phyloP scores from a whole-genome alignment of 2,113 vertebrate species.

The Zosterops hypoxanthus region DNA sequence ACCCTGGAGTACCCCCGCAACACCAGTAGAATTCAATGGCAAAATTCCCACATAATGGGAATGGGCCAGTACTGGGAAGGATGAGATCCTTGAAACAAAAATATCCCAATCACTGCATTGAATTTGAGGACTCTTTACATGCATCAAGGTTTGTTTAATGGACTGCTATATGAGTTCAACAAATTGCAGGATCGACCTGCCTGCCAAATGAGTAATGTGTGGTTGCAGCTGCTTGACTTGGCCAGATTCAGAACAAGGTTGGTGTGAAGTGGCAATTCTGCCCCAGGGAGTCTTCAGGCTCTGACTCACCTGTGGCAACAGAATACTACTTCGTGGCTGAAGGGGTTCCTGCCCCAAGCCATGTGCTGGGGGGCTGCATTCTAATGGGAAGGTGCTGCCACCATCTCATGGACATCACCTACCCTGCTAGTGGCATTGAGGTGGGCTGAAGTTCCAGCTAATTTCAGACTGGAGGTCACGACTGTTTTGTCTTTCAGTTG shows the following conservation, averaged over 20 bases:
- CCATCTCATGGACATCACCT: rapidly evolving
- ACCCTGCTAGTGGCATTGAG: background rate
- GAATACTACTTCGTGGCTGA: background rate
- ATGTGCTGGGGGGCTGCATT: background rate
- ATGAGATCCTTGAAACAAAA: background rate
- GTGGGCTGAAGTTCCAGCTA: background rate
- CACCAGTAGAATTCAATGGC: background rate
- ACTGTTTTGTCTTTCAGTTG: background rate
- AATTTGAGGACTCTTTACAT: background rate
- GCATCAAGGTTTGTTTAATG: background rate
- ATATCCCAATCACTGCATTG: background rate
- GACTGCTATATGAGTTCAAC: background rate
- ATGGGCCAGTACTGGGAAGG: background rate
- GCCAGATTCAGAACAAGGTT: background rate
- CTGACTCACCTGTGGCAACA: background rate
- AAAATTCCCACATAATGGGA: background rate
- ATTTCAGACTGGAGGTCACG: background rate
- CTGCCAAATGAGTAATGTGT: background rate
- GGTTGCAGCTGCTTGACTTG: background rate
- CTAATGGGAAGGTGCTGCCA: background rate
- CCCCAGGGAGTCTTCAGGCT: background rate
- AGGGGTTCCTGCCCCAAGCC: background rate
- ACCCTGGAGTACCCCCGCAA: background rate
- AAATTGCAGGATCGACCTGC: background rate
- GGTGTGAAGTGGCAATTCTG: background rate